A percentile compares a stretch with the other conserved stretches of the same genome.
Conservation (phyloP, 2,797 vertebrate genomes). For the Limosa lapponica region DNA sequence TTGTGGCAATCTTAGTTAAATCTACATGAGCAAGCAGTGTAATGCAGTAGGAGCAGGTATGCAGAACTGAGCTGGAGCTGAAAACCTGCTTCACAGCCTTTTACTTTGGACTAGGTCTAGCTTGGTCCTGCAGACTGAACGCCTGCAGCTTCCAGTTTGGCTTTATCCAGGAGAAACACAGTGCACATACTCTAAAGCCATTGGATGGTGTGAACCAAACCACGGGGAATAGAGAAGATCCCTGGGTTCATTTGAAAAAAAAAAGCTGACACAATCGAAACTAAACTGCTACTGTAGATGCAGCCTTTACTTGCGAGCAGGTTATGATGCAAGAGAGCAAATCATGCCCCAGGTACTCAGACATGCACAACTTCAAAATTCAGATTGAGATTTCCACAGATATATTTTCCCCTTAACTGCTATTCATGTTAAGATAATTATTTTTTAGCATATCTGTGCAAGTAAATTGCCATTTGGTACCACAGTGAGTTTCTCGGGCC, state of each 20-base stretch:
- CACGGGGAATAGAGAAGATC: fast-evolving
- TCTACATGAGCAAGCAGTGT: not conserved
- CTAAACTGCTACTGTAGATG: fast-evolving
- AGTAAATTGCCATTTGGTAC: not conserved
- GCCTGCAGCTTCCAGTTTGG: fast-evolving
- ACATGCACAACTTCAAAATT: no score
- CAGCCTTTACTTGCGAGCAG: not conserved
- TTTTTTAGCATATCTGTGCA: not conserved
- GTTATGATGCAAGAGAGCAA: not conserved
- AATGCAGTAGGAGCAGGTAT: not conserved
- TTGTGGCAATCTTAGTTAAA: not conserved
- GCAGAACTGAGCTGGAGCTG: not conserved
- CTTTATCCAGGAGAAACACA: not conserved
- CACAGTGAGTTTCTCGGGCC: not conserved
- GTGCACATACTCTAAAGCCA: not conserved
- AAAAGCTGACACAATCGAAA: not conserved
- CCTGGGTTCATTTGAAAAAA: not conserved
- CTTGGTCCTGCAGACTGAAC: not conserved
- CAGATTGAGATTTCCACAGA: not conserved
- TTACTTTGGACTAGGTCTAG: fast-evolving
- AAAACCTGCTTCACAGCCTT: not conserved
- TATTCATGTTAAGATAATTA: not conserved
- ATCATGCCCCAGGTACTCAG: not conserved
- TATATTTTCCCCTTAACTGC: not conserved
- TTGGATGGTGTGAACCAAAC: fast-evolving